Evolutionary conservation across 2,888 invertebrate genomes (phyloP).

Genomic region (Timandra comae): DNA sequence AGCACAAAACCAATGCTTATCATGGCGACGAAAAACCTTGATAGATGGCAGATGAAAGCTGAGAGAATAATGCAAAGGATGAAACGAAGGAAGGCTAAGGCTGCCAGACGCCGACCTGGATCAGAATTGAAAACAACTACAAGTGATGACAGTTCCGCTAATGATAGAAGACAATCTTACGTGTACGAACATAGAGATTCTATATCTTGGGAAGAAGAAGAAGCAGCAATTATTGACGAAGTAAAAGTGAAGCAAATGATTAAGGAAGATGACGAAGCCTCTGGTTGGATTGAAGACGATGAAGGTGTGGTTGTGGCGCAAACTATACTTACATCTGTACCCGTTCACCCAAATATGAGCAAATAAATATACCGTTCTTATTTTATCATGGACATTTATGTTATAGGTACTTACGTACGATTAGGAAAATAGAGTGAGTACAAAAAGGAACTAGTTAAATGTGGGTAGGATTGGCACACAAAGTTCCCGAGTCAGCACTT

Average conservation of each 20-base stretch:
- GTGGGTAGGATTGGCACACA: too few relatives aligned
- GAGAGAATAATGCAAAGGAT: conserved; percentile 15
- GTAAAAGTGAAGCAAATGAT: conserved; percentile 22
- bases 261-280: conserved; percentile 27
- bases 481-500: too few relatives aligned
- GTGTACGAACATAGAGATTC: conserved; percentile 13
- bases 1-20: conserved; percentile 81
- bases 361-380: too few relatives aligned
- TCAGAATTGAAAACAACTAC: neutral
- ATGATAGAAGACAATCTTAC: conserved; percentile 1
- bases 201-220: conserved; percentile 34
- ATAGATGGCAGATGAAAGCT: conserved; percentile 39
- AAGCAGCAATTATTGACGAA: conserved; percentile 11
- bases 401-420: too few relatives aligned
- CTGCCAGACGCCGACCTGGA: neutral
- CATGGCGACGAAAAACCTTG: conserved; percentile 78
- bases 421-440: too few relatives aligned
- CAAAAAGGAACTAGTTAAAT: too few relatives aligned
- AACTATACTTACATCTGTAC: too few relatives aligned
- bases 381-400: too few relatives aligned
- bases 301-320: too few relatives aligned
- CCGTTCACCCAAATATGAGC: too few relatives aligned
- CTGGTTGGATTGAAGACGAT: conserved; percentile 41
- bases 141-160: neutral
- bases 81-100: neutral